Percentiles rank a stretch among this genome's conserved stretches.
These are phyloP conservation scores for Cacatua alba DNA, from an alignment of 2,113 vertebrate species.

Conservation along the genomic window DNA sequence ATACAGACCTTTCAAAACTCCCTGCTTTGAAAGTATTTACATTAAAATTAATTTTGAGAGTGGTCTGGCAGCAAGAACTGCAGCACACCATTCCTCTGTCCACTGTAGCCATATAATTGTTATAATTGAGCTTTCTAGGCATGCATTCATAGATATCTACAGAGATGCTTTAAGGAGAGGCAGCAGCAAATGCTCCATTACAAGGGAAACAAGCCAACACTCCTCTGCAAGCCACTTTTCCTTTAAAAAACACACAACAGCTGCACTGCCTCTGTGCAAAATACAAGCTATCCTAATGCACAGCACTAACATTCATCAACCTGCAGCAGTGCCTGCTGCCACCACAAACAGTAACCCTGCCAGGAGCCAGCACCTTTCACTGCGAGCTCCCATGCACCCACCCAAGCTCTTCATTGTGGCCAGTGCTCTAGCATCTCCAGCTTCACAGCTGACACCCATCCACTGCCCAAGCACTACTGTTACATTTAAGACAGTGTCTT, in stretches of 20 bases:
- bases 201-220: background rate
- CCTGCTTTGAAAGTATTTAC: background rate
- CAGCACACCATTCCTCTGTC: background rate
- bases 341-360: background rate
- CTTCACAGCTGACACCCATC: background rate
- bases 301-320: background rate
- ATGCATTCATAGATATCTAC: background rate
- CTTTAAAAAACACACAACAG: background rate
- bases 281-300: background rate
- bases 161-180: background rate
- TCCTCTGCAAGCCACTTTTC: background rate
- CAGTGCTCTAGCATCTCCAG: background rate
- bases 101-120: background rate
- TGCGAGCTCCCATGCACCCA: background rate
- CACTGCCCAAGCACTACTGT: background rate
- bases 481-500: background rate
- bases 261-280: background rate
- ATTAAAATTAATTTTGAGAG: background rate
- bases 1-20: background rate
- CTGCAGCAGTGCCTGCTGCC: background rate
- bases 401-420: fast-evolving
- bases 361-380: background rate
- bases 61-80: background rate
- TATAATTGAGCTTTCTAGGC: background rate
- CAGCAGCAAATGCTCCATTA: background rate